Evolutionary conservation across 2,888 invertebrate species (phyloP), one percentile per base, ranked within the genome.

Genomic region (Acleris laterana): DNA sequence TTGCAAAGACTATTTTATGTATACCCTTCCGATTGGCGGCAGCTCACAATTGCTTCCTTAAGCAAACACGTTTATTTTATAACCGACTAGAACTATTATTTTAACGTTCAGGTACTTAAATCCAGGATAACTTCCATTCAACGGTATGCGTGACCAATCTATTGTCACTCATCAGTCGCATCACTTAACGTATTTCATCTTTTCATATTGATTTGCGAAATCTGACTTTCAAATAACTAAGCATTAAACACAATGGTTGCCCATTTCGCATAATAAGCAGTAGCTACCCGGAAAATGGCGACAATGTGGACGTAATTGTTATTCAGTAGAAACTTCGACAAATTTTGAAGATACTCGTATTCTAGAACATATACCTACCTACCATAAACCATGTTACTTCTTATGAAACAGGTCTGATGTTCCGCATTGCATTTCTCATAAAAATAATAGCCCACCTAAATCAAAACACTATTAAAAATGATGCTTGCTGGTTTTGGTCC

Each of bases 191-290:
- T 25, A 25, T 32, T 38, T 38, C 38, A 13, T 38, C 38, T 38
- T 38, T 38, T 38, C 38, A 38, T 38, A 38, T 13, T 13, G 13
- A 38, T 38, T 4, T 59, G 48, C 22, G 38, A 32, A 52, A 63
- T 63, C 46, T 53, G 64, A 64, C 59, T 64, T 64, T 64, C 48
- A 64, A 64, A 64, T 64, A 53, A 64, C 58, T 46, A 46, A 63
- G 61, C 58, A 28, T n/a, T 19, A 9, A 63, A 53, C 38, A 57
- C 44, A 57, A 53, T 63, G 49, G 16, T 49, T 11, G 38, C 22
- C 22, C 50, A 20, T 50, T 59, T 59, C 59, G 59, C 48, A 64
- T 64, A 64, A 53, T 48, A 53, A 59, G 46, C 46, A 57, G 17
- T 57, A 42, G 17, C 17, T 17, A 25, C 16, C 25, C 25, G 57